phyloP scores from a whole-genome alignment of 1,140 invertebrate genomes.

The Idris sp. region DNA sequence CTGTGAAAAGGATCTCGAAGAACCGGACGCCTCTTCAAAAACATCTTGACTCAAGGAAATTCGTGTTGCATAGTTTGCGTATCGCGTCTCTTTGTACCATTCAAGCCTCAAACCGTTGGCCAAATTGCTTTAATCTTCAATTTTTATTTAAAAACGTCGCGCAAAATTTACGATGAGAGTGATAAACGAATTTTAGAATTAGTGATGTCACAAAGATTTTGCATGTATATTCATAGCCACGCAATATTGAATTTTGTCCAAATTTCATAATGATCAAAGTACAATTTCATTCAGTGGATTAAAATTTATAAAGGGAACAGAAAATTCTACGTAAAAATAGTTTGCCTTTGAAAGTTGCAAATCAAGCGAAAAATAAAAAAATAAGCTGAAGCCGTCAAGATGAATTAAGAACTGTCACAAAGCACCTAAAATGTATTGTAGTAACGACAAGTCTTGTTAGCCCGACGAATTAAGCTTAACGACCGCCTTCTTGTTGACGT shows the following conservation, averaged over 20 bases:
- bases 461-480: slow-evolving; percentile 33
- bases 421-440: slow-evolving; percentile 7
- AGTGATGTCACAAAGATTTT: too few relatives aligned
- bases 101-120: slow-evolving; percentile 2
- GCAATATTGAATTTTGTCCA: too few relatives aligned
- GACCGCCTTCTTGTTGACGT: slow-evolving; percentile 22
- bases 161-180: not conserved
- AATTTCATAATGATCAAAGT: too few relatives aligned
- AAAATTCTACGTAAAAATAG: not conserved
- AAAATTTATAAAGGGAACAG: too few relatives aligned
- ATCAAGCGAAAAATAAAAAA: not conserved
- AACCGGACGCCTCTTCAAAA: slow-evolving; percentile 43
- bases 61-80: slow-evolving; percentile 38
- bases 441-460: slow-evolving; percentile 31
- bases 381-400: slow-evolving; percentile 7
- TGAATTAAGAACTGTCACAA: slow-evolving; percentile 18
- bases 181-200: not conserved
- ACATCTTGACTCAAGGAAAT: slow-evolving; percentile 40
- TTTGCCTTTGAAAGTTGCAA: slow-evolving; percentile 1
- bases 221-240: too few relatives aligned
- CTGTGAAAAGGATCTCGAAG: slow-evolving; percentile 46
- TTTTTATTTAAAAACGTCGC: slow-evolving; percentile 15
- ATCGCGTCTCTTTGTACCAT: slow-evolving; percentile 25
- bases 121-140: slow-evolving; percentile 15
- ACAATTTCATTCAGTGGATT: too few relatives aligned